Percentiles rank a stretch among this genome's conserved stretches.
These are phyloP conservation scores for Drosophila borealis DNA, from an alignment of 2,888 invertebrate species.

Conservation along the genomic window DNA sequence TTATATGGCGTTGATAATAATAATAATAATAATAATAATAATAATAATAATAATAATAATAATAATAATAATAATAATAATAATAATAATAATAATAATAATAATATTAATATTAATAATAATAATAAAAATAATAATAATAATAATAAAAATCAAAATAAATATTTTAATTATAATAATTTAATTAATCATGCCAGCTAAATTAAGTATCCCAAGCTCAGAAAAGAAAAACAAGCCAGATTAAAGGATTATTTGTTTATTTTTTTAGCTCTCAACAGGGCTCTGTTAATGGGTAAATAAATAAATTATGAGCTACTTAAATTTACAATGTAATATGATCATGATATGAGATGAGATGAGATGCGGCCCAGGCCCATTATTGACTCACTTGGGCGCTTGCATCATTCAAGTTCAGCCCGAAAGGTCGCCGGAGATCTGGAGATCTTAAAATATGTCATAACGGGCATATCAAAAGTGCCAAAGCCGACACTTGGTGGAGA, in stretches of 20 bases:
- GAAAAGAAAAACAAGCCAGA: too few relatives aligned
- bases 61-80: too few relatives aligned
- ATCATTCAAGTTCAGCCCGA: slow-evolving; percentile 74
- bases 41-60: too few relatives aligned
- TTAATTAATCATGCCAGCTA: too few relatives aligned
- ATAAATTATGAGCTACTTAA: slow-evolving; percentile 5
- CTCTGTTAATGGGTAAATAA: background rate
- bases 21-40: too few relatives aligned
- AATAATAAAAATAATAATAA: too few relatives aligned
- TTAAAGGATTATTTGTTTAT: background rate
- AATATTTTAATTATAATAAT: too few relatives aligned
- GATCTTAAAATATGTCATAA: slow-evolving; percentile 54
- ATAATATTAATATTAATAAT: too few relatives aligned
- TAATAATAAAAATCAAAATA: too few relatives aligned
- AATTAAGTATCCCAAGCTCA: too few relatives aligned
- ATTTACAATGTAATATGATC: slow-evolving; percentile 23
- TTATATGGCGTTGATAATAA: too few relatives aligned
- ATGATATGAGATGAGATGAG: slow-evolving; percentile 4
- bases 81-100: too few relatives aligned
- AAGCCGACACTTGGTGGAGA: slow-evolving; percentile 65
- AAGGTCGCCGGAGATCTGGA: slow-evolving; percentile 52
- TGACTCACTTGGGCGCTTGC: slow-evolving; percentile 67
- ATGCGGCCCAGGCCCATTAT: slow-evolving; percentile 3
- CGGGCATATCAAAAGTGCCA: slow-evolving; percentile 60
- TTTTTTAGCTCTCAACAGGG: background rate